Evolutionary conservation across 2,797 vertebrate species (phyloP).

Genomic region (Eospalax fontanierii): DNA sequence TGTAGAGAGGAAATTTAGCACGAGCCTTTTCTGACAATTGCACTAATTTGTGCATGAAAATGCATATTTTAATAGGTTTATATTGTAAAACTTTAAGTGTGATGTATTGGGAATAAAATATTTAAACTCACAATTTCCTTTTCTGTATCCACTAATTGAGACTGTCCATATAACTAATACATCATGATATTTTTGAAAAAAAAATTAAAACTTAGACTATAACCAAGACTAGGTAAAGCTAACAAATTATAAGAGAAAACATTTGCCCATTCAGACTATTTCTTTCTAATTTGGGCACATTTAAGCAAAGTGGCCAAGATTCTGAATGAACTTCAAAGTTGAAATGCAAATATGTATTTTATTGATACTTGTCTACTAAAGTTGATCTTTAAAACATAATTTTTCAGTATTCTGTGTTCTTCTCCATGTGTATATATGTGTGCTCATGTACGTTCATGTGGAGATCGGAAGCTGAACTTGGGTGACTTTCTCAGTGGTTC

Average conservation of each 20-base stretch:
- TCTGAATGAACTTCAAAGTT: conserved; percentile 64
- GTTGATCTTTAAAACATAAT: conserved; percentile 73
- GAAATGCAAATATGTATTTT: conserved; percentile 52
- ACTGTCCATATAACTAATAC: not conserved
- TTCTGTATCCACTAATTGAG: not conserved
- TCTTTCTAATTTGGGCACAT: conserved; percentile 47
- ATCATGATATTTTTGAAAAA: not conserved
- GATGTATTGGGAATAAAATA: not conserved
- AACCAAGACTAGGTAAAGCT: conserved; percentile 65
- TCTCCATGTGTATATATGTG: too few relatives aligned
- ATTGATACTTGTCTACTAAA: conserved; percentile 68
- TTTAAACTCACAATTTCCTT: conserved; percentile 45
- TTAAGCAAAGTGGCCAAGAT: not conserved
- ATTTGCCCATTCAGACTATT: conserved; percentile 45
- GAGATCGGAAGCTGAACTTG: too few relatives aligned
- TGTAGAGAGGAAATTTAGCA: not conserved
- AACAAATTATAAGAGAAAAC: conserved; percentile 79
- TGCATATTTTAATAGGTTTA: conserved; percentile 33
- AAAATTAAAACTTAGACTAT: not conserved
- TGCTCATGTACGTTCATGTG: too few relatives aligned
- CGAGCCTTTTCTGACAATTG: conserved; percentile 37
- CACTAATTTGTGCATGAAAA: not conserved
- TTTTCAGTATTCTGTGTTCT: conserved; percentile 35
- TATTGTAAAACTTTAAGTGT: not conserved
- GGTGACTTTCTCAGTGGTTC: too few relatives aligned